phyloP scores from a whole-genome alignment of 2,888 invertebrate species.

The Panopea generosa region DNA sequence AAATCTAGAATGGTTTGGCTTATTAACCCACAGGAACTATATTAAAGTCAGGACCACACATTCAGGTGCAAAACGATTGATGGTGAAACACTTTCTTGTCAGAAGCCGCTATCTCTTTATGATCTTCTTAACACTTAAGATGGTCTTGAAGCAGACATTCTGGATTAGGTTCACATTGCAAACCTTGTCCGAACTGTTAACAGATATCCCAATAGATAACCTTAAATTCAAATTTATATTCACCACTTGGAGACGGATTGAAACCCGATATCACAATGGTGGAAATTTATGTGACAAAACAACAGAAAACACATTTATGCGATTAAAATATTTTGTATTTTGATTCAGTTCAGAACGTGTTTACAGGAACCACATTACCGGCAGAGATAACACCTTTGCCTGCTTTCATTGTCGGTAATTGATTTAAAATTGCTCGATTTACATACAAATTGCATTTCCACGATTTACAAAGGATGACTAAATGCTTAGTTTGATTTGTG shows the following conservation, averaged over 20 bases:
- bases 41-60: constrained; percentile 39
- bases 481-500: constrained; percentile 28
- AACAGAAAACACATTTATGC: constrained; percentile 52
- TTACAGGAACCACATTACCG: constrained; percentile 26
- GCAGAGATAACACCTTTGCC: constrained; percentile 34
- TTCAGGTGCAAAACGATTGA: constrained; percentile 36
- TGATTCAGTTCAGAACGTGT: constrained; percentile 33
- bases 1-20: constrained; percentile 8
- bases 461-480: constrained; percentile 29
- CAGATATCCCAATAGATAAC: constrained; percentile 39
- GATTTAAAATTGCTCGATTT: constrained; percentile 47
- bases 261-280: constrained; percentile 32
- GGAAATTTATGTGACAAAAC: constrained; percentile 47
- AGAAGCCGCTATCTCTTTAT: constrained; percentile 4
- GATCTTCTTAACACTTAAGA: constrained; percentile 22
- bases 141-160: constrained; percentile 17
- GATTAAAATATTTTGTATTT: constrained; percentile 38
- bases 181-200: constrained; percentile 17
- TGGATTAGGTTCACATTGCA: constrained; percentile 3
- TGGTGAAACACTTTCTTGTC: constrained; percentile 14
- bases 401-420: constrained; percentile 44
- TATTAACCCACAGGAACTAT: constrained; percentile 15
- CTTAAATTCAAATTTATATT: constrained; percentile 41
- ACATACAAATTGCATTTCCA: constrained; percentile 50
- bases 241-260: constrained; percentile 22